A percentile compares a stretch with the other conserved stretches of the same genome.
Conservation (phyloP, 2,888 invertebrate species). For the Netelia fuscicornis region DNA sequence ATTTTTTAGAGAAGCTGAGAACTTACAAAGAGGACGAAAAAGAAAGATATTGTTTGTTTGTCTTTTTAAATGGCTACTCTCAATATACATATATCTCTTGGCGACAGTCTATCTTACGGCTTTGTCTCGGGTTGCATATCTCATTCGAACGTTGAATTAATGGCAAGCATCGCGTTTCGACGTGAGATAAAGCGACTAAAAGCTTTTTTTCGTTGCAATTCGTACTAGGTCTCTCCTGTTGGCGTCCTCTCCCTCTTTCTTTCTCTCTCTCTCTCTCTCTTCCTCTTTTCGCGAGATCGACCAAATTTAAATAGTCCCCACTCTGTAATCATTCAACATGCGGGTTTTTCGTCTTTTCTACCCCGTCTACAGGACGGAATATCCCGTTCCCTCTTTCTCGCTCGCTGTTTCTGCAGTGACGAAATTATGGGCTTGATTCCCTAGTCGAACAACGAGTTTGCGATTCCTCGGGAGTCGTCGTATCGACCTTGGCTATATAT, state of each 20-base stretch:
- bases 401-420: conserved; percentile 43
- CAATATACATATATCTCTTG: conserved; percentile 5
- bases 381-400: conserved; percentile 33
- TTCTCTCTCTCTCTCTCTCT: conserved; percentile 38
- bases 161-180: conserved; percentile 67
- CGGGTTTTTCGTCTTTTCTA: conserved; percentile 6
- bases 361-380: conserved; percentile 9
- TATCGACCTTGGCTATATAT: conserved; percentile 60
- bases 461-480: conserved; percentile 62
- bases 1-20: too few relatives aligned
- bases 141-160: conserved; percentile 73
- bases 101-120: conserved; percentile 45
- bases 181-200: conserved; percentile 78
- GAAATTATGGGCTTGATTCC: conserved; percentile 61
- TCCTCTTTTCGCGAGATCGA: conserved; percentile 13
- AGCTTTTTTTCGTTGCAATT: conserved; percentile 78
- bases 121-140: conserved; percentile 57
- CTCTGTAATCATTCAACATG: conserved; percentile 61
- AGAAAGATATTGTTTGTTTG: too few relatives aligned
- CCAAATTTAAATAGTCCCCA: conserved; percentile 63
- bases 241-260: not conserved
- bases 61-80: too few relatives aligned
- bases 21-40: too few relatives aligned
- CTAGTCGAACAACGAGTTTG: conserved; percentile 66
- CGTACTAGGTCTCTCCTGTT: conserved; percentile 63